These are phyloP conservation scores for Tricholauxania praeusta DNA, from an alignment of 2,888 invertebrate genomes.

Conservation along the genomic window DNA sequence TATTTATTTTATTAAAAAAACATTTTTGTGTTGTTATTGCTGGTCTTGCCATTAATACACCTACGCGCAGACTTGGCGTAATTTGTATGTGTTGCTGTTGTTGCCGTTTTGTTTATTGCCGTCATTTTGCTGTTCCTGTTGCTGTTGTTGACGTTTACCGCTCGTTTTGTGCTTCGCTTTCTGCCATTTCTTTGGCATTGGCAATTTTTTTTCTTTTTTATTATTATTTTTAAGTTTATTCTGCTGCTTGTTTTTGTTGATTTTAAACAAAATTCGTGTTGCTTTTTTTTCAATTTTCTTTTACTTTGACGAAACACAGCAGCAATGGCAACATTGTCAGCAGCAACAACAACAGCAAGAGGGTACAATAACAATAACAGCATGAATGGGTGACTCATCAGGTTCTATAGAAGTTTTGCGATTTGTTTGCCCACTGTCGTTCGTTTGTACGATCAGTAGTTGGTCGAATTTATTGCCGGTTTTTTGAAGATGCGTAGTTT, in stretches of 20 bases:
- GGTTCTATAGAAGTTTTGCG: too few relatives aligned
- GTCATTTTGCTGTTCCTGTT: neutral
- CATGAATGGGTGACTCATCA: conserved; percentile 9
- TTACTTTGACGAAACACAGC: neutral
- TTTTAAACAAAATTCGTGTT: neutral
- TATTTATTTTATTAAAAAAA: neutral
- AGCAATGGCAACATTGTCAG: neutral
- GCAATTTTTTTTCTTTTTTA: neutral
- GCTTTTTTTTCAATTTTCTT: conserved; percentile 8
- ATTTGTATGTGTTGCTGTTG: neutral
- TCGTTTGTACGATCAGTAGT: too few relatives aligned
- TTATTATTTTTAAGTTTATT: too few relatives aligned
- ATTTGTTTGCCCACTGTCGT: too few relatives aligned
- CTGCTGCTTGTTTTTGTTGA: too few relatives aligned
- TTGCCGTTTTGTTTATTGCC: neutral
- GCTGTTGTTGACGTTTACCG: conserved; percentile 3
- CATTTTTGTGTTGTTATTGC: too few relatives aligned
- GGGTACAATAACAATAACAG: neutral
- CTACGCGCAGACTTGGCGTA: too few relatives aligned
- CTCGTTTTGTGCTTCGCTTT: neutral
- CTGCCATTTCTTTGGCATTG: conserved; percentile 22
- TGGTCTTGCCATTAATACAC: too few relatives aligned
- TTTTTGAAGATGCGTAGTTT: too few relatives aligned
- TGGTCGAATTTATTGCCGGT: too few relatives aligned
- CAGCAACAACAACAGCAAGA: neutral